Evolutionary conservation across 2,113 vertebrate genomes (phyloP), one percentile per base, ranked within the genome.

Genomic region (Silurus glanis): DNA sequence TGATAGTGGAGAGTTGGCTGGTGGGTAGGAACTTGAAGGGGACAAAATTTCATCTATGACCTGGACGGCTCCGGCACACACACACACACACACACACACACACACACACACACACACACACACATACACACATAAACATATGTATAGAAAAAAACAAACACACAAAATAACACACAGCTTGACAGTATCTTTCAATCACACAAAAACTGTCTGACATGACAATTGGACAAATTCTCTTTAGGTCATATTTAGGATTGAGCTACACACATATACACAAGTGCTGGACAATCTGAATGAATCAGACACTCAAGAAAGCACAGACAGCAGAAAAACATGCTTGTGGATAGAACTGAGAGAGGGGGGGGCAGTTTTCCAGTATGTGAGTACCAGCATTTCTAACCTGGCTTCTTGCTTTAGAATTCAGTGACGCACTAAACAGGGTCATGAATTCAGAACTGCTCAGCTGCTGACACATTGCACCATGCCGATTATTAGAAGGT

Each of bases 211-310:
- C 84, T 87, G 83, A 89, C 86, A 80, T 61, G 83, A 51, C 85
- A 87, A 59, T 82, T 78, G 80, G 92, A 93, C 93, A 90, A 37
- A 90, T 92, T 86, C 91, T 81, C 91, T 89, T 85, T 88, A n/a
- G 90, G 91, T 90, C 87, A 86, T 90, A 91, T 79, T 89, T 85
- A 89, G 91, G 89, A 89, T 85, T 91, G 84, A 90, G 87, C 90
- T 69, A 88, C 67, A 71, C 76, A 87, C 53, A 86, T 61, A 86
- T 49, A 80, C 61, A 47, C 56, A 69, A 76, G 47, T 9, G 61
- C 71, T 59, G 56, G 83, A 59, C 49, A 82, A 61, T 83, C 49
- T 72, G 56, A 80, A 71, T 19, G 28, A 79, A 67, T 28, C 75
- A 84, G 67, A 91, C 69, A 82, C 56, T 64, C 82, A 86, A 47